phyloP scores from a whole-genome alignment of 1,140 invertebrate species.

The Cotesia typhae region DNA sequence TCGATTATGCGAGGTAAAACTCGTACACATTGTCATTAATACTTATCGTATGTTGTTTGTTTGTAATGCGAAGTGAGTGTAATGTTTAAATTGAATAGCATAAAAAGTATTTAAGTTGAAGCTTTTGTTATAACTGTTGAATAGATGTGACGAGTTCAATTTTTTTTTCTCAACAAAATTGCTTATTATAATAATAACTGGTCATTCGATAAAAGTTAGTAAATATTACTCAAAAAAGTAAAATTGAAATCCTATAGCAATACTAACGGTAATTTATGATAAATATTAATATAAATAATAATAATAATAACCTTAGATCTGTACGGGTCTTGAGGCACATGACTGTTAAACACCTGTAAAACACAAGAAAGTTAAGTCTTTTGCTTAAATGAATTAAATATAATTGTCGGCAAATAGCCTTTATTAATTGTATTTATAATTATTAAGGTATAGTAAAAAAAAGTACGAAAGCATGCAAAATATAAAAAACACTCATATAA shows the following conservation, averaged over 20 bases:
- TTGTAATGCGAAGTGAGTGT: neutral
- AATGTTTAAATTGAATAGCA: neutral
- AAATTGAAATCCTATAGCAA: neutral
- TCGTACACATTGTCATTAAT: constrained; percentile 17
- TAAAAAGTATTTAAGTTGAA: neutral
- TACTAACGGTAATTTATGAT: constrained; percentile 2
- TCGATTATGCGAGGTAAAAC: constrained; percentile 21
- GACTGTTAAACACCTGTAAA: constrained; percentile 90
- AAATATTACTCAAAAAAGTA: neutral
- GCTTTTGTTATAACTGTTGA: neutral
- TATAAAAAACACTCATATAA: neutral
- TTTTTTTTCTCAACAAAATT: neutral
- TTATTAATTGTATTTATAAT: neutral
- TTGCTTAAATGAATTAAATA: constrained; percentile 40
- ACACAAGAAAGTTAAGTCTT: constrained; percentile 60
- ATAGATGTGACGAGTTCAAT: neutral
- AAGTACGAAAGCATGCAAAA: constrained; percentile 20
- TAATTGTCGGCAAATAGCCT: neutral
- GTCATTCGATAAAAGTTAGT: neutral
- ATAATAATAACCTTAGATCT: constrained; percentile 78
- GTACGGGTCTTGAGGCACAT: constrained; percentile 88
- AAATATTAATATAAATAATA: constrained; percentile 38
- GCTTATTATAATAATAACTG: neutral
- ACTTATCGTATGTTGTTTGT: constrained; percentile 19
- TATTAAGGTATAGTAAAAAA: neutral